Conservation (phyloP, 2,888 invertebrate species). For the Ceramica pisi region DNA sequence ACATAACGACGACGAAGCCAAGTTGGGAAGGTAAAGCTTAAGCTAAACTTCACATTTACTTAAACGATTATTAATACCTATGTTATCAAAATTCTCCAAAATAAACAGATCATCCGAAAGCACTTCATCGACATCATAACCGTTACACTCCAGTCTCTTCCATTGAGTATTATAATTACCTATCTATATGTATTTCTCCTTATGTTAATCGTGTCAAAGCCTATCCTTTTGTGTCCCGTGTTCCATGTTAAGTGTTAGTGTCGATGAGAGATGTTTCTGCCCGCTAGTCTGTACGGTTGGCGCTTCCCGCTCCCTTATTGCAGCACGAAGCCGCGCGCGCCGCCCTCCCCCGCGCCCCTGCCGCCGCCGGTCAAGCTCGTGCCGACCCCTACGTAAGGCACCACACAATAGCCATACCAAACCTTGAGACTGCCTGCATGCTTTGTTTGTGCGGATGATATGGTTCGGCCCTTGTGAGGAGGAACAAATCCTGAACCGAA, state of each 20-base stretch:
- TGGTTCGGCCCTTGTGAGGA: constrained; percentile 78
- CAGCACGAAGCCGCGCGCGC: constrained; percentile 96
- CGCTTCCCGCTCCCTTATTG: constrained; percentile 99
- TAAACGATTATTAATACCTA: constrained; percentile 10
- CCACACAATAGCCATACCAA: constrained; percentile 74
- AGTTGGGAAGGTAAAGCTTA: constrained; percentile 94
- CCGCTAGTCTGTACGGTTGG: constrained; percentile 98
- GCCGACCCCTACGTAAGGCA: constrained; percentile 93
- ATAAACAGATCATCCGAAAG: constrained; percentile 68
- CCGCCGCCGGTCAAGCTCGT: constrained; percentile 95
- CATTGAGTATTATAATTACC: constrained; percentile 67
- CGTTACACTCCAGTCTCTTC: constrained; percentile 63
- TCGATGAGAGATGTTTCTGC: constrained; percentile 91
- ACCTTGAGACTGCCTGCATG: constrained; percentile 85
- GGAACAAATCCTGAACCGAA: constrained; percentile 59
- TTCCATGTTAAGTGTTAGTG: constrained; percentile 83
- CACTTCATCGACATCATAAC: constrained; percentile 82
- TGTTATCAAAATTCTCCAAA: constrained; percentile 50
- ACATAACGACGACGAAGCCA: constrained; percentile 95
- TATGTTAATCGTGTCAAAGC: constrained; percentile 65
- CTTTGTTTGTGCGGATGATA: constrained; percentile 86
- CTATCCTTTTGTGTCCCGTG: constrained; percentile 66
- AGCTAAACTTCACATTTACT: neutral
- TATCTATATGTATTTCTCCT: constrained; percentile 65
- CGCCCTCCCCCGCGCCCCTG: constrained; percentile 95